Evolutionary conservation across 2,113 vertebrate species (phyloP).

Genomic region (Lutjanus erythropterus): DNA sequence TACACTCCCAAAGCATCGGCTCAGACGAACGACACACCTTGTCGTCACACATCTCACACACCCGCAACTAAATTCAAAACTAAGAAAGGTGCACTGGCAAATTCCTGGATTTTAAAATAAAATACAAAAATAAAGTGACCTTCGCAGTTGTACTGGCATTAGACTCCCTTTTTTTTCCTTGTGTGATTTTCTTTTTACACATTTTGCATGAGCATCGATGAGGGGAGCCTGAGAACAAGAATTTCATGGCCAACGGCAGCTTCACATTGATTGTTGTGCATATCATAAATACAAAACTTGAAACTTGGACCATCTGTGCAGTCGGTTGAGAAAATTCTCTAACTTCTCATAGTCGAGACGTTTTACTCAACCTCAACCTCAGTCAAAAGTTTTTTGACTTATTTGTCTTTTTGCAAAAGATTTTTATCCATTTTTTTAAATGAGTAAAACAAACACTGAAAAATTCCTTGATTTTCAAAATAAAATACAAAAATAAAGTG

Average conservation of each 20-base stretch:
- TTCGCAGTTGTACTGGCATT: too few species aligned
- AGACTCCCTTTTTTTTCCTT: too few species aligned
- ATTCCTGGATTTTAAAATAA: neutral
- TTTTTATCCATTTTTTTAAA: neutral
- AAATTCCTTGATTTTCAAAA: neutral
- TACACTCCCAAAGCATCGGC: conserved; percentile 1
- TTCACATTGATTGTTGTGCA: too few species aligned
- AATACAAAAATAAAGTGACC: neutral
- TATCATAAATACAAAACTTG: too few species aligned
- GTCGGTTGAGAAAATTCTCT: neutral
- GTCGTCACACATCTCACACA: neutral
- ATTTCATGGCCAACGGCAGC: too few species aligned
- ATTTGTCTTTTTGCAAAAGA: too few species aligned
- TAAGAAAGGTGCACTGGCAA: neutral
- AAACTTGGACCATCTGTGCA: too few species aligned
- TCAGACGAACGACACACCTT: conserved; percentile 17
- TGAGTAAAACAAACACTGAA: neutral
- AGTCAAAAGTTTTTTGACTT: too few species aligned
- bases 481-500: neutral
- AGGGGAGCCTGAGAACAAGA: too few species aligned
- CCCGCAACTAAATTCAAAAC: neutral
- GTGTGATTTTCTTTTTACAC: too few species aligned
- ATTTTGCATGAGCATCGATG: too few species aligned
- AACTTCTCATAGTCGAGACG: neutral
- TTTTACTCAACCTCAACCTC: too few species aligned